Base-by-base conservation (phyloP, 2,888 invertebrate species). In the Ennomos fuscantarius region DNA sequence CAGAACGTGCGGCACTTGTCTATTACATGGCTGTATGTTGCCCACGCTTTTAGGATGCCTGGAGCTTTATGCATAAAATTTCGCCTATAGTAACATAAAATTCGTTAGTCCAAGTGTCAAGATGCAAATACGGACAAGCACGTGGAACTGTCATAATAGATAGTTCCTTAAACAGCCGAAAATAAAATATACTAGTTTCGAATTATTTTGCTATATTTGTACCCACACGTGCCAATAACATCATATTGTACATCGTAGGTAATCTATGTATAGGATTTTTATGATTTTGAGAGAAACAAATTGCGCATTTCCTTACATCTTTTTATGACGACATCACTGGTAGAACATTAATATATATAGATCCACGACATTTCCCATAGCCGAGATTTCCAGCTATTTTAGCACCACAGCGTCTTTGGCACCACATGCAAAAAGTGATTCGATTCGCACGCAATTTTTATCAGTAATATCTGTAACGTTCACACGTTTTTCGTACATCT, bases 1-100 rank as follows among this genome's bases (percentile, higher is more conserved):
- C 82, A 76, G 83, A 86, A 84, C 86, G 82, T 81, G 86, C 84
- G 85, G 84, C 87, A 89, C 88, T 89, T 88, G 87, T 87, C 85
- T 84, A 83, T 81, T 87, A 82, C 85, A 86, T 79, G 76, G 82
- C 74, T 76, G 78, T 73, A 78, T 79, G 75, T 77, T 75, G 80
- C 87, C 86, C 83, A 86, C 87, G 87, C 87, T 69, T 69, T 70
- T 74, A 72, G 67, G 68, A 76, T 71, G 76, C 70, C 70, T 72
- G 57, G 73, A 71, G 70, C 61, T 80, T 76, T 79, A 81, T 74
- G 68, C 69, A 63, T 68, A 67, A 72, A 75, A 15, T 39, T 11
- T 12, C 34, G 24, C 24, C 24, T 6, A 24, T 24, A 24, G 5
- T 24, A 24, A 24, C 24, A 24, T 24, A 15, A 15, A 15, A 15